phyloP scores from a whole-genome alignment of 2,888 invertebrate species.

The Horisme vitalbata region DNA sequence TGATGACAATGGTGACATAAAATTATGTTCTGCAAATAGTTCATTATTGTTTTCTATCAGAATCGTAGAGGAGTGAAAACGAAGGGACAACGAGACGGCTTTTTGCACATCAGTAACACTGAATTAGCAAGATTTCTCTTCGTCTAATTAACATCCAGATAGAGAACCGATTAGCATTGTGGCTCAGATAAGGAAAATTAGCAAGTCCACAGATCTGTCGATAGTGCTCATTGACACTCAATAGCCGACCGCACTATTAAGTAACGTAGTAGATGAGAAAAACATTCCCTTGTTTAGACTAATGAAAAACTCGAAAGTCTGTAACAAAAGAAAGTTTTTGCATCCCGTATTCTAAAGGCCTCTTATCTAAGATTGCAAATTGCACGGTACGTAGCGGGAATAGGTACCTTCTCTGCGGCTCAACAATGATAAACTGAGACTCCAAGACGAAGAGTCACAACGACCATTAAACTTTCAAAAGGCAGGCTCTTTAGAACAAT shows the following conservation, averaged over 20 bases:
- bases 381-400: slow-evolving; percentile 35
- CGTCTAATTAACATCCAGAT: not conserved
- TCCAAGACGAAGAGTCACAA: slow-evolving; percentile 61
- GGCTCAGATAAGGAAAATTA: not conserved
- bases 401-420: slow-evolving; percentile 36
- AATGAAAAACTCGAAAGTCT: slow-evolving; percentile 36
- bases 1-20: too few relatives aligned
- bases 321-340: slow-evolving; percentile 38
- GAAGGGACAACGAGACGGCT: too few relatives aligned
- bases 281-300: slow-evolving; percentile 32
- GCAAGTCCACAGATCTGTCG: slow-evolving; percentile 5
- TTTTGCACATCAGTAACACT: not conserved
- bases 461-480: slow-evolving; percentile 74
- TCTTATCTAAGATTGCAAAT: slow-evolving; percentile 40
- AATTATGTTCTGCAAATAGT: too few relatives aligned
- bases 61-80: too few relatives aligned
- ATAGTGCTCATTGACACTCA: slow-evolving; percentile 9
- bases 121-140: not conserved
- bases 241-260: slow-evolving; percentile 14
- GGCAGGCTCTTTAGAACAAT: slow-evolving; percentile 76
- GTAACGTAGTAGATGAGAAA: slow-evolving; percentile 20
- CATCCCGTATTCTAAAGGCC: slow-evolving; percentile 36
- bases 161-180: not conserved
- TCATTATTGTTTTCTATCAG: too few relatives aligned
- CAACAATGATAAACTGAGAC: slow-evolving; percentile 64